Conservation (phyloP, 2,888 invertebrate species). For the Xanthia togata region DNA sequence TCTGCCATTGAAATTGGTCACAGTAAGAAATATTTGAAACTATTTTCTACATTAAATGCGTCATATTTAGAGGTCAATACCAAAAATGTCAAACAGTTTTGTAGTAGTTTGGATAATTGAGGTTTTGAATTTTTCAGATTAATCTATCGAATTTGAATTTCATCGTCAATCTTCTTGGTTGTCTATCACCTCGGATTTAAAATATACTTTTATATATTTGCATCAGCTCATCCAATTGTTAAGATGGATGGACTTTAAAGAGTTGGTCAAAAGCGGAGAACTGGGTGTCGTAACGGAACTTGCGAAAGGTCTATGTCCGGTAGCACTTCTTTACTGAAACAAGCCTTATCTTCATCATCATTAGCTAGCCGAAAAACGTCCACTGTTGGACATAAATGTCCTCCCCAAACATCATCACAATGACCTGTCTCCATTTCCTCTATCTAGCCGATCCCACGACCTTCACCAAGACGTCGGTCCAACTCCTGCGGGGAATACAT, state of each 20-base stretch:
- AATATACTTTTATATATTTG: not conserved
- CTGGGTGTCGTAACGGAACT: not conserved
- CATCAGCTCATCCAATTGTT: not conserved
- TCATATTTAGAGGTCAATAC: slow-evolving; percentile 20
- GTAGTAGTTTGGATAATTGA: not conserved
- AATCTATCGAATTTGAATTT: not conserved
- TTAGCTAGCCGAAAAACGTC: not conserved
- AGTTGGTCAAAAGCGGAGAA: too few species aligned
- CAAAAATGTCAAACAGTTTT: not conserved
- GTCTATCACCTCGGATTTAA: not conserved
- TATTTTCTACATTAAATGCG: slow-evolving; percentile 21
- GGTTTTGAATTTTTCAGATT: not conserved
- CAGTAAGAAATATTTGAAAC: not conserved
- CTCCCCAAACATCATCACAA: not conserved
- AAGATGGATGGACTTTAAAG: too few species aligned
- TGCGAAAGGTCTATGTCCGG: not conserved
- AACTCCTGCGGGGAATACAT: not conserved
- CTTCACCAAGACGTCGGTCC: not conserved
- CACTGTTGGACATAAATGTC: not conserved
- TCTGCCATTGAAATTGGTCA: slow-evolving; percentile 38
- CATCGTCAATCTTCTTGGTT: not conserved
- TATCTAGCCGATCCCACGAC: not conserved
- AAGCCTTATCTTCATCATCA: not conserved
- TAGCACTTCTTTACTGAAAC: not conserved
- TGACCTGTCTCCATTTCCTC: not conserved